These are phyloP conservation scores for Drosophila borealis DNA, from an alignment of 2,888 invertebrate genomes.

Conservation along the genomic window DNA sequence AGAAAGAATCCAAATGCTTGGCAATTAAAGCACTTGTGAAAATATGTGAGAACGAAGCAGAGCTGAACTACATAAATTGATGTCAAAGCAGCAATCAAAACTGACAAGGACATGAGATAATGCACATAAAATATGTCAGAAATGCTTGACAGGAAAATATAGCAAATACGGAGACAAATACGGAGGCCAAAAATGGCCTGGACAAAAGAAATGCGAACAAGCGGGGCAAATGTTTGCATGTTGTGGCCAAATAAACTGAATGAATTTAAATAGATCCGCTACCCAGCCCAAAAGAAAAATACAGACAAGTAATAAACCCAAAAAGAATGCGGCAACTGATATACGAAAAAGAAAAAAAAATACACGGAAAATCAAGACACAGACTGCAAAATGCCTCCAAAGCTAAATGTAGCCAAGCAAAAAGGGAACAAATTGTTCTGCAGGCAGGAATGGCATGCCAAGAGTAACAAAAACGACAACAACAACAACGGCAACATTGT, in stretches of 20 bases:
- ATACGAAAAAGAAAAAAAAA: slow-evolving; percentile 15
- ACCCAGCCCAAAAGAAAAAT: slow-evolving; percentile 17
- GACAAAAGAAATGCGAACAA: slow-evolving; percentile 20
- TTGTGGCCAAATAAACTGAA: slow-evolving; percentile 70
- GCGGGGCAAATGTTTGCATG: slow-evolving; percentile 66
- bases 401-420: slow-evolving; percentile 53
- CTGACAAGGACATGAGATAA: slow-evolving; percentile 59
- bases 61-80: slow-evolving; percentile 57
- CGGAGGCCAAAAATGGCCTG: slow-evolving; percentile 11
- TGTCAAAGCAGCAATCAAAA: slow-evolving; percentile 47
- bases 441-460: slow-evolving; percentile 56
- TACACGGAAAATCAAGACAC: slow-evolving; percentile 62
- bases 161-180: slow-evolving; percentile 4
- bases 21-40: slow-evolving; percentile 40
- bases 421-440: slow-evolving; percentile 59
- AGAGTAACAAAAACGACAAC: slow-evolving; percentile 36
- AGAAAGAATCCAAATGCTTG: slow-evolving; percentile 9
- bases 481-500: slow-evolving; percentile 26
- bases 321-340: slow-evolving; percentile 67
- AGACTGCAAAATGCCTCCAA: slow-evolving; percentile 62
- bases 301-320: slow-evolving; percentile 69
- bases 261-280: slow-evolving; percentile 62
- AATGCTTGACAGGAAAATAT: slow-evolving; percentile 36
- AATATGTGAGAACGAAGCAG: slow-evolving; percentile 4
- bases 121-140: slow-evolving; percentile 73